These are phyloP conservation scores for Gymnocypris eckloni DNA, from an alignment of 2,797 vertebrate species.

Conservation along the genomic window DNA sequence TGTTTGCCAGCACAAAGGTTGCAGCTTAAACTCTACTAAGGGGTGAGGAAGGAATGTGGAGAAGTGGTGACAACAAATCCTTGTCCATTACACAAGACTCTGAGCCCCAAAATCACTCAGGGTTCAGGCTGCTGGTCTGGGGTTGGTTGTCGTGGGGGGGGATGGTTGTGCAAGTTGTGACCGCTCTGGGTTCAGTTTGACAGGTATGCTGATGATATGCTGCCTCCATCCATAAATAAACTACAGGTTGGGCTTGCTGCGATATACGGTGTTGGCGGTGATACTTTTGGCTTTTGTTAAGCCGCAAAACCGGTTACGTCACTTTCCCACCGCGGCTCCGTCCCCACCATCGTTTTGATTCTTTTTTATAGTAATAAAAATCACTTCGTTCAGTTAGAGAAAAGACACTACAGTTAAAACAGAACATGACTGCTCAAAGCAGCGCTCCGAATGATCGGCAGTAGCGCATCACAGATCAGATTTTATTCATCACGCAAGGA, in stretches of 20 bases:
- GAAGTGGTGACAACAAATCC: background rate
- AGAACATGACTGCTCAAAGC: too few relatives aligned
- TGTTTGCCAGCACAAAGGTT: constrained; percentile 39
- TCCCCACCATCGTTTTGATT: too few relatives aligned
- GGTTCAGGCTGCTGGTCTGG: background rate
- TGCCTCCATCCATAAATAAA: background rate
- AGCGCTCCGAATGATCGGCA: too few relatives aligned
- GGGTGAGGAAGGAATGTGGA: constrained; percentile 14
- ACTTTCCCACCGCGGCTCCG: too few relatives aligned
- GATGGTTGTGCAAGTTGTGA: background rate
- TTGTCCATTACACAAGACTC: background rate
- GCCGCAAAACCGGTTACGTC: too few relatives aligned
- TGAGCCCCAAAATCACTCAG: background rate
- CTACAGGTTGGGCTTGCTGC: background rate
- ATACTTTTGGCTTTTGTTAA: too few relatives aligned
- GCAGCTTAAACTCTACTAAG: constrained; percentile 11
- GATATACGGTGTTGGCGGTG: too few relatives aligned
- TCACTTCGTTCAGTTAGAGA: too few relatives aligned
- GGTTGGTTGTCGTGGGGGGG: background rate
- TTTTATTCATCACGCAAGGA: too few relatives aligned
- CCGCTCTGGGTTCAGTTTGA: background rate
- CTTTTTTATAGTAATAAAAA: too few relatives aligned
- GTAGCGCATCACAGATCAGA: too few relatives aligned
- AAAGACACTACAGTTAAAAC: too few relatives aligned
- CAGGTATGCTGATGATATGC: constrained; percentile 2